These are phyloP conservation scores for Proales similis DNA, from an alignment of 1,140 invertebrate species.

Conservation along the genomic window DNA sequence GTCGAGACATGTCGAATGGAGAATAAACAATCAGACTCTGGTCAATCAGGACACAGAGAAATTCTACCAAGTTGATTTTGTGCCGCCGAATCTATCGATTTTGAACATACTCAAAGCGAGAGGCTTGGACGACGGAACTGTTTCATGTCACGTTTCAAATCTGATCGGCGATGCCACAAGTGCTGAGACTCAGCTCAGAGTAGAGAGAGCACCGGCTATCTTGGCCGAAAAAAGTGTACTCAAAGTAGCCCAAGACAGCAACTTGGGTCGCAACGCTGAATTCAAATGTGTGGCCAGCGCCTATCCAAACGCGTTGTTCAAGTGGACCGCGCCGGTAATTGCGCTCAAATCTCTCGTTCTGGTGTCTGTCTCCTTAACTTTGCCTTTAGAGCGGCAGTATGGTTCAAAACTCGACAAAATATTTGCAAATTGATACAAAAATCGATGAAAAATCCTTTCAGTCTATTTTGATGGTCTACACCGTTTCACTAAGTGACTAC, in stretches of 20 bases:
- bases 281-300: slow-evolving; percentile 16
- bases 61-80: slow-evolving; percentile 17
- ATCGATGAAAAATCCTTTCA: not conserved
- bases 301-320: slow-evolving; percentile 13
- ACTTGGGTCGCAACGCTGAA: slow-evolving; percentile 13
- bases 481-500: slow-evolving; percentile 27
- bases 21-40: slow-evolving; percentile 2
- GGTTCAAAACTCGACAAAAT: slow-evolving; percentile 33
- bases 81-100: slow-evolving; percentile 30
- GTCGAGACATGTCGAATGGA: slow-evolving; percentile 17
- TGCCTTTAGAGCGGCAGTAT: no score
- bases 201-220: slow-evolving; percentile 6
- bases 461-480: slow-evolving; percentile 13
- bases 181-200: slow-evolving; percentile 21
- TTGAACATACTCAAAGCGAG: slow-evolving; percentile 12
- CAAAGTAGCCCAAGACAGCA: slow-evolving; percentile 25
- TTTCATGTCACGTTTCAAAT: slow-evolving; percentile 12
- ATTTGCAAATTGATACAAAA: slow-evolving; percentile 13
- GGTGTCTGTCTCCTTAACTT: no score
- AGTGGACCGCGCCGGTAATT: slow-evolving; percentile 28
- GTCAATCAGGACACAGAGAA: slow-evolving; percentile 3
- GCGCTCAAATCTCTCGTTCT: slow-evolving; percentile 13
- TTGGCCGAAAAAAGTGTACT: slow-evolving; percentile 11
- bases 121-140: slow-evolving; percentile 26
- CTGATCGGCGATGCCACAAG: slow-evolving; percentile 9